A percentile compares a stretch with the other conserved stretches of the same genome.
These are phyloP conservation scores for Polydesmus complanatus DNA, from an alignment of 2,888 invertebrate genomes.

Conservation along the genomic window DNA sequence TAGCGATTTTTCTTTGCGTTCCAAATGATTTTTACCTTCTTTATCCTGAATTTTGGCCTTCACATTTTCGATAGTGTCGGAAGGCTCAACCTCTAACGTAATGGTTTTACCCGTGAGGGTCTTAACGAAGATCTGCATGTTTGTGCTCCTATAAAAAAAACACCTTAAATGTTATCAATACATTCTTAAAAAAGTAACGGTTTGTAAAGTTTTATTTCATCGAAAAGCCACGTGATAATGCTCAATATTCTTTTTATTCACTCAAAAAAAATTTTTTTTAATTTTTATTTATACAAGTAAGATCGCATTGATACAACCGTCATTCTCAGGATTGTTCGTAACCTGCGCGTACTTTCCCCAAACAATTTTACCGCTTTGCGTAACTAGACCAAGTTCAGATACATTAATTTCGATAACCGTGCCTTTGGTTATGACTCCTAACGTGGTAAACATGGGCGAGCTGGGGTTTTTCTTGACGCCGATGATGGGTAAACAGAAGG, in stretches of 20 bases:
- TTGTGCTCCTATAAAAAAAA: conserved; percentile 1
- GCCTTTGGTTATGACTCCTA: conserved; percentile 98
- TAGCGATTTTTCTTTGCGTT: too few relatives aligned
- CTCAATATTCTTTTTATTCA: too few relatives aligned
- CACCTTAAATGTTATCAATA: too few relatives aligned
- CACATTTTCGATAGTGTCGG: conserved; percentile 88
- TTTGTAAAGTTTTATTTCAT: too few relatives aligned
- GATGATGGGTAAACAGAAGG: conserved; percentile 91
- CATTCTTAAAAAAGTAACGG: too few relatives aligned
- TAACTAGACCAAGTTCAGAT: conserved; percentile 94
- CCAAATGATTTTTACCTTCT: conserved; percentile 59
- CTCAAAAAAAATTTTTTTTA: too few relatives aligned
- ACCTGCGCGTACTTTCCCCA: conserved; percentile 99
- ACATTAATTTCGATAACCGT: conserved; percentile 97
- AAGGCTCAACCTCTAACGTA: conserved; percentile 80
- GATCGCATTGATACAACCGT: conserved; percentile 98
- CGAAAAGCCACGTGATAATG: too few relatives aligned
- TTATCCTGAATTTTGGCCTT: conserved; percentile 86
- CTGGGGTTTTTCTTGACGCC: conserved; percentile 99
- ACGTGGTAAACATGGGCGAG: conserved; percentile 87
- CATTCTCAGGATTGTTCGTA: conserved; percentile 98
- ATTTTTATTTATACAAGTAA: conserved; percentile 61
- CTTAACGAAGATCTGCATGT: conserved; percentile 94
- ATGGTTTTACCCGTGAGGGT: conserved; percentile 88
- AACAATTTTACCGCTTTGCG: conserved; percentile 96